Evolutionary conservation across 1,140 invertebrate species (phyloP).

Genomic region (Oryctes rhinoceros): DNA sequence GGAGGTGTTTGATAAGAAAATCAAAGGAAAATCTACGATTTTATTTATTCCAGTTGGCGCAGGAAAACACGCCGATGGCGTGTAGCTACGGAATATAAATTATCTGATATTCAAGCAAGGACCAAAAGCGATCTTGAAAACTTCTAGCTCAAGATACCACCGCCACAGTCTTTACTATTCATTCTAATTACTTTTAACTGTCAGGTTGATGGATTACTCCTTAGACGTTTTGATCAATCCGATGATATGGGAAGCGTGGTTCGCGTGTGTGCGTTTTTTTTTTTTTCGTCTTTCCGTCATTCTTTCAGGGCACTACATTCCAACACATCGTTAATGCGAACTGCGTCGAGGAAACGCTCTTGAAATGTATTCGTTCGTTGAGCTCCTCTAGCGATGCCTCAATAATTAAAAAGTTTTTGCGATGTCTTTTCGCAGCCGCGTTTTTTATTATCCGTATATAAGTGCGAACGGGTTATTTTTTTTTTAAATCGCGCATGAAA

Average conservation of each 20-base stretch:
- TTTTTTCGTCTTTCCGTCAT: neutral
- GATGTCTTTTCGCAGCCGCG: conserved; percentile 25
- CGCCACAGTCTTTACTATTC: conserved; percentile 35
- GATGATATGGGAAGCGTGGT: conserved; percentile 17
- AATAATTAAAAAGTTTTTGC: conserved; percentile 39
- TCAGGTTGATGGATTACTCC: conserved; percentile 38
- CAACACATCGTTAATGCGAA: conserved; percentile 36
- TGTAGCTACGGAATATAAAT: conserved; percentile 7
- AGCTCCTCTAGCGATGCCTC: neutral
- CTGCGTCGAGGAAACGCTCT: neutral
- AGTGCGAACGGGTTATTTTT: conserved; percentile 13
- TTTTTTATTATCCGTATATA: conserved; percentile 32
- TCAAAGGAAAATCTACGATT: neutral
- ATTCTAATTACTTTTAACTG: conserved; percentile 40
- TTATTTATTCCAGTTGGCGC: neutral
- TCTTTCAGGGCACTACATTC: conserved; percentile 17
- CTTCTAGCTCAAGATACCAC: conserved; percentile 11
- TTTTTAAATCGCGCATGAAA: conserved; percentile 1
- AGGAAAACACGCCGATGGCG: neutral
- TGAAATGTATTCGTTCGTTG: conserved; percentile 29
- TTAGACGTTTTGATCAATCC: conserved; percentile 30
- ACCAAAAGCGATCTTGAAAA: conserved; percentile 25
- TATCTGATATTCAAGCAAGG: conserved; percentile 1
- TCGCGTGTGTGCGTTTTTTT: neutral
- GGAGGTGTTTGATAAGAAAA: neutral